Base-by-base conservation (phyloP, 2,113 vertebrate genomes). In the Equus quagga region DNA sequence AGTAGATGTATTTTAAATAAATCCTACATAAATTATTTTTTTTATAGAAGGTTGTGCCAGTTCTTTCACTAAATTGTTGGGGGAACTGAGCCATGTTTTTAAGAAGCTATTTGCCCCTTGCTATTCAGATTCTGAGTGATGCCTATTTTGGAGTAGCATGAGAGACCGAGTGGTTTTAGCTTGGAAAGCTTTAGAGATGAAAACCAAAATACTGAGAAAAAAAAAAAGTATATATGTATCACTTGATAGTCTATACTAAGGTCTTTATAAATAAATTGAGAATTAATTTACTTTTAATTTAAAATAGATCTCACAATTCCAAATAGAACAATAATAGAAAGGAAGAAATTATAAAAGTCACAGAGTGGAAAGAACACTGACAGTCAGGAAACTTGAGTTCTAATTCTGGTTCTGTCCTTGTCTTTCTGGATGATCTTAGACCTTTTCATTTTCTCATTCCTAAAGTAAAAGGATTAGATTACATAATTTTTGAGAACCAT, bases 241-340 rank as follows among this genome's bases (percentile, higher is more conserved):
- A 93, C 18, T 72, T 80, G 46, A 69, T 95, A 89, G 5, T 95
- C 21, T 85, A 28, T 91, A 89, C 31, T 76, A 83, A 86, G 90
- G 36, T 58, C 31, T 87, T 90, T 90, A 58, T 76, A 70, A 86
- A 81, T 87, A 94, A 80, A 83, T 73, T 89, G 2, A 8, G 28
- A 67, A 70, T 89, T 87, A 82, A 60, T 82, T 67, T 5, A 90
- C 8, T 90, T 97, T 90, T 94, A 78, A 67, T 81, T 89, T 93
- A 78, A 92, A 93, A 94, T 95, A 89, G 14, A 89, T 69, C 51
- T 97, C 36, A 41, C 94, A 78, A 51, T 91, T 96, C 31, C 36
- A 89, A 89, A n/a, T 93, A 82, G 21, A 97, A 7, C 33, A 93
- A 58, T 95, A 80, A 69, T 91, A 87, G 17, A 94, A 95, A 82